Evolutionary conservation across 1,140 invertebrate species (phyloP), one percentile per base, ranked within the genome.

Genomic region (Heliconius hewitsoni): DNA sequence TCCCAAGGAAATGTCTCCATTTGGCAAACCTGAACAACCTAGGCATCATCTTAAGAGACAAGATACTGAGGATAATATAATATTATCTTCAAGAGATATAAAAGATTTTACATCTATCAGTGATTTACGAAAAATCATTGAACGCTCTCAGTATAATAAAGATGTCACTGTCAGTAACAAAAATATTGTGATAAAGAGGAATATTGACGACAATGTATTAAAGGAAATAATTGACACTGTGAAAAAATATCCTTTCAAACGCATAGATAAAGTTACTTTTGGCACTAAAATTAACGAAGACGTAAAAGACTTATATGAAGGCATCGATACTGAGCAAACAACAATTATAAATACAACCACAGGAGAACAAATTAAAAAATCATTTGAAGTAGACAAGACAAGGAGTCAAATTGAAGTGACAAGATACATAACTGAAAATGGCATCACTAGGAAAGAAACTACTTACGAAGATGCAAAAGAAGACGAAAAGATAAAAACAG

Each of bases 401-500:
- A 92, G 89, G 78, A 95, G 93, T 83, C 94, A 95, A 87, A 88
- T 95, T 72, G 94, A 95, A 85, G 94, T 95, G 8, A 93, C 93
- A 16, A 89, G 91, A 60, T 95, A 95, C 75, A 91, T 95, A 27
- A 95, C 93, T 34, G 92, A 95, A 85, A 95, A 95, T 84, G 94
- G 94, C n/a, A 88, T 95, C 71, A 95, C 91, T 9, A 94, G 91
- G 39, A 95, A 94, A 85, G 87, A 91, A 82, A 94, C 94, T 39
- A 95, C 94, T 50, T 95, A 95, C 71, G 94, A 95, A 86, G 94
- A 95, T 82, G 91, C 93, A 9, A 94, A 95, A 86, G 94, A 90
- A 84, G 94, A 95, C 77, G 94, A 95, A 34, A 95, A 95, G 82
- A 85, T 95, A 76, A 94, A 89, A 83, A 95, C 93, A 19, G 89